phyloP scores from a whole-genome alignment of 1,140 invertebrate genomes.

The Papilio polytes region DNA sequence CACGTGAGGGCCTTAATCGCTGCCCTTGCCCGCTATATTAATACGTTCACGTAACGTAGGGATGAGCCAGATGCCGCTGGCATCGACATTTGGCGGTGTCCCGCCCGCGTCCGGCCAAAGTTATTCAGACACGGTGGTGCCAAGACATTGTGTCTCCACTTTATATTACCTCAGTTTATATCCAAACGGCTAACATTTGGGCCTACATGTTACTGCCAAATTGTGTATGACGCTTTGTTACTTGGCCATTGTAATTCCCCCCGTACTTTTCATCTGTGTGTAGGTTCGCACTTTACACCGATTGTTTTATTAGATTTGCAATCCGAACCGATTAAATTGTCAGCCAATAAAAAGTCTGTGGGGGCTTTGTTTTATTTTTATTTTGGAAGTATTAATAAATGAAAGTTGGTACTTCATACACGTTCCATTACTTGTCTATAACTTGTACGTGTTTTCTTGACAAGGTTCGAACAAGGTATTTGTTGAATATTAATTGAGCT shows the following conservation, averaged over 20 bases:
- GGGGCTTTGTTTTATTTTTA: too few relatives aligned
- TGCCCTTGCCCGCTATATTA: slow-evolving; percentile 69
- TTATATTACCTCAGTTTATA: not conserved
- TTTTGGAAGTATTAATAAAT: not conserved
- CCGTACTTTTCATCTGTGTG: too few relatives aligned
- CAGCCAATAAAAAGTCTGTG: too few relatives aligned
- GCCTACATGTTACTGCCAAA: too few relatives aligned
- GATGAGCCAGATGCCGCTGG: slow-evolving; percentile 72
- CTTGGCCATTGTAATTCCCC: too few relatives aligned
- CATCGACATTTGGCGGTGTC: slow-evolving; percentile 63
- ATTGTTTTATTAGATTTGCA: too few relatives aligned
- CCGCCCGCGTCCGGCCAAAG: slow-evolving; percentile 63
- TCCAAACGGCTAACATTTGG: not conserved
- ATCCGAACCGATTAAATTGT: too few relatives aligned
- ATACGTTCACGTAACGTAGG: slow-evolving; percentile 65
- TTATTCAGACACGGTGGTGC: slow-evolving; percentile 77
- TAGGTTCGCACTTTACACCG: too few relatives aligned
- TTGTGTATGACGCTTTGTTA: too few relatives aligned
- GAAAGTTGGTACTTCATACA: not conserved
- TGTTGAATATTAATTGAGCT: not conserved
- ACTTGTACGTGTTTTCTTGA: not conserved
- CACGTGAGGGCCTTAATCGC: slow-evolving; percentile 31
- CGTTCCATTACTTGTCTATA: not conserved
- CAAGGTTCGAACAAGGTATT: not conserved
- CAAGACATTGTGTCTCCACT: slow-evolving; percentile 53